These are phyloP conservation scores for Delphinus delphis DNA, from an alignment of 2,113 vertebrate genomes.

Conservation along the genomic window DNA sequence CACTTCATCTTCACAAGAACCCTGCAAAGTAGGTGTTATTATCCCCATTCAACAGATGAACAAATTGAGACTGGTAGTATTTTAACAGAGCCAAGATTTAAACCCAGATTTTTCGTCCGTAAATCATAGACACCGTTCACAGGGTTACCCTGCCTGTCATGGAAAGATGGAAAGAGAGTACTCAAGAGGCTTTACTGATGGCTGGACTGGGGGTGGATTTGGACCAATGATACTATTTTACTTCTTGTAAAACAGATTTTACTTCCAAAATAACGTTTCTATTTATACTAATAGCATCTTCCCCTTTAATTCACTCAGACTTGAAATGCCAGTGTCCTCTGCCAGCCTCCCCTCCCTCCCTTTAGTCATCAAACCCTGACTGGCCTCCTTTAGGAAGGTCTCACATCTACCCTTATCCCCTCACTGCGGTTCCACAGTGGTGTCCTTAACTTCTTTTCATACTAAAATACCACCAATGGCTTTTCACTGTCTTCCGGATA, in stretches of 20 bases:
- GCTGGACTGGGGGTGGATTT: neutral
- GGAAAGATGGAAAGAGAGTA: neutral
- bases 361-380: neutral
- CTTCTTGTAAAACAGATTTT: neutral
- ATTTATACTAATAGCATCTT: neutral
- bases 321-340: neutral
- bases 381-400: neutral
- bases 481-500: neutral
- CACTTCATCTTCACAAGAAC: neutral
- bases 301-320: neutral
- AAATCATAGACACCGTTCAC: neutral
- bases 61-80: neutral
- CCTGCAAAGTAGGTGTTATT: neutral
- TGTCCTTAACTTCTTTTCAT: neutral
- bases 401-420: too few relatives aligned
- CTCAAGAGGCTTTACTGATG: neutral
- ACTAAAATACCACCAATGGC: neutral
- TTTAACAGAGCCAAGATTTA: neutral
- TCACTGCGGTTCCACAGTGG: neutral
- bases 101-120: neutral
- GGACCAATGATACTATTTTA: neutral
- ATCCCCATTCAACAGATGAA: neutral
- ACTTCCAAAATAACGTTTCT: neutral
- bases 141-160: too few relatives aligned
- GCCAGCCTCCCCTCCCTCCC: accelerated